These are phyloP conservation scores for Euschistus heros DNA, from an alignment of 1,140 invertebrate genomes.

Conservation along the genomic window DNA sequence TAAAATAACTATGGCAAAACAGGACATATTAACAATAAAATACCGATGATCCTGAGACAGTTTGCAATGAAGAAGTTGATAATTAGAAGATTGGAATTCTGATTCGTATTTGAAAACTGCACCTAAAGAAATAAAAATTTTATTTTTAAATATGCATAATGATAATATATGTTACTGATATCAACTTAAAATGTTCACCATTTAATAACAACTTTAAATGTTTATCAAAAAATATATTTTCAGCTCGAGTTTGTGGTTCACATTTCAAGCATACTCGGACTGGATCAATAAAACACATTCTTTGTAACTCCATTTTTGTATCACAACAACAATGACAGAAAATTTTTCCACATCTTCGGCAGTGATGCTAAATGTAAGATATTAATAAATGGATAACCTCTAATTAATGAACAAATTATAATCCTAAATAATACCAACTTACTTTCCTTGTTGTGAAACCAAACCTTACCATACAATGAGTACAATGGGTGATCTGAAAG, in stretches of 20 bases:
- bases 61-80: constrained; percentile 25
- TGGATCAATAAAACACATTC: constrained; percentile 47
- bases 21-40: background rate
- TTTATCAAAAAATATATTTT: constrained; percentile 44
- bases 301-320: constrained; percentile 36
- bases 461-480: constrained; percentile 38
- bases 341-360: constrained; percentile 44
- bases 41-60: constrained; percentile 29
- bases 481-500: constrained; percentile 37
- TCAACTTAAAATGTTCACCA: constrained; percentile 31
- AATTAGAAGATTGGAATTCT: background rate
- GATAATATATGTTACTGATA: background rate
- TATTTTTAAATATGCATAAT: constrained; percentile 5
- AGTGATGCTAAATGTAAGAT: constrained; percentile 39
- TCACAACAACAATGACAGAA: constrained; percentile 42
- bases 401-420: constrained; percentile 5
- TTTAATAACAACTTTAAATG: constrained; percentile 40
- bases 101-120: constrained; percentile 23
- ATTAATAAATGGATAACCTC: constrained; percentile 15
- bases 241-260: constrained; percentile 36
- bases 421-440: constrained; percentile 27
- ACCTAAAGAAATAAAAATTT: constrained; percentile 22
- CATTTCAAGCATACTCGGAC: constrained; percentile 41
- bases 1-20: too few relatives aligned
- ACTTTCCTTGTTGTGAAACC: constrained; percentile 40